Evolutionary conservation across 35 echinoderm and acorn worm genomes (phyloP).

Genomic region (Holothuria glaberrima): DNA sequence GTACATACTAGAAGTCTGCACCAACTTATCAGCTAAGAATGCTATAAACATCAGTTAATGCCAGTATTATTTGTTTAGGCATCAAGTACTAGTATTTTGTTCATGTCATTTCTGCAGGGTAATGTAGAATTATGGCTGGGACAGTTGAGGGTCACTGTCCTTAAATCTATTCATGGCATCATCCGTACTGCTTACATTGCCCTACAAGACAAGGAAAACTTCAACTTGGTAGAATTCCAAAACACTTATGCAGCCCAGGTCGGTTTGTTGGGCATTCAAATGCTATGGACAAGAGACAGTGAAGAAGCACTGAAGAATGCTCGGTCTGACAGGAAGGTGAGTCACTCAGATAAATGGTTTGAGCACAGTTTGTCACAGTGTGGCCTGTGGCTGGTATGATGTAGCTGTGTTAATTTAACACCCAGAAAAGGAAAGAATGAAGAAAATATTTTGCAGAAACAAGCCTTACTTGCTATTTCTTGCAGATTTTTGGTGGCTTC

Average conservation of each 20-base stretch:
- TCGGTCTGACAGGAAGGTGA: slow-evolving; percentile 89
- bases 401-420: too few relatives aligned
- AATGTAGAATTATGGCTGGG: slow-evolving; percentile 98
- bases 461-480: too few relatives aligned
- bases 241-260: slow-evolving; percentile 93
- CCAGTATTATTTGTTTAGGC: background rate
- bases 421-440: too few relatives aligned
- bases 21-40: too few relatives aligned
- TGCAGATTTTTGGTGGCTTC: too few relatives aligned
- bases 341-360: background rate
- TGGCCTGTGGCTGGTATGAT: too few relatives aligned
- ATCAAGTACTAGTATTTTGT: background rate
- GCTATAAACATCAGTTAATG: background rate
- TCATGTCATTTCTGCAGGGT: slow-evolving; percentile 58
- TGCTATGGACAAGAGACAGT: slow-evolving; percentile 97
- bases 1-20: too few relatives aligned
- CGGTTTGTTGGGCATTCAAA: slow-evolving; percentile 93
- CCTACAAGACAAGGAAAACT: slow-evolving; percentile 92
- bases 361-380: too few relatives aligned
- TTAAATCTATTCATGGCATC: slow-evolving; percentile 84
- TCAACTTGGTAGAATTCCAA: slow-evolving; percentile 96
- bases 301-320: slow-evolving; percentile 98
- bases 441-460: too few relatives aligned
- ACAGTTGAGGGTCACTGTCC: slow-evolving; percentile 66
- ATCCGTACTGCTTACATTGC: slow-evolving; percentile 87